Evolutionary conservation across 2,797 vertebrate genomes (phyloP).

Genomic region (Pristis pectinata): DNA sequence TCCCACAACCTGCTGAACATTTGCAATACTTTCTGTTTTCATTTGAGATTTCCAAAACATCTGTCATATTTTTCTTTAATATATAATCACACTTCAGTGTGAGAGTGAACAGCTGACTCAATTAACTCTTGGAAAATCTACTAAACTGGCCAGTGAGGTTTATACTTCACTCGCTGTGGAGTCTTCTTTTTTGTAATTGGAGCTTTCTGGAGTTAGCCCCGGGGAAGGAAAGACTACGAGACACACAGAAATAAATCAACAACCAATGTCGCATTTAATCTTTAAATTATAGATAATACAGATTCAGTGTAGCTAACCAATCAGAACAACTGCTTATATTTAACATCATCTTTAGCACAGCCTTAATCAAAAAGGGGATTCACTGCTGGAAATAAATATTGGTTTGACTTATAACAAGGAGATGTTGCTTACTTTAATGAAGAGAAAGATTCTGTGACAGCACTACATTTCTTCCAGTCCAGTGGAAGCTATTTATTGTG

Average conservation of each 20-base stretch:
- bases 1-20: too few relatives aligned
- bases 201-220: background rate
- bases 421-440: background rate
- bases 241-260: background rate
- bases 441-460: background rate
- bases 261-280: background rate
- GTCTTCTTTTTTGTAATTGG: background rate
- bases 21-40: too few relatives aligned
- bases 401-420: background rate
- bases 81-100: too few relatives aligned
- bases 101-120: too few relatives aligned
- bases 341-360: too few relatives aligned
- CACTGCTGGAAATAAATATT: background rate
- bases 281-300: conserved; percentile 6
- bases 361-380: background rate
- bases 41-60: too few relatives aligned
- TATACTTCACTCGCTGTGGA: background rate
- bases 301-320: background rate
- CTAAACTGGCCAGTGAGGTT: background rate
- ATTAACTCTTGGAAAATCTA: background rate
- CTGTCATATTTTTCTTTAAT: too few relatives aligned
- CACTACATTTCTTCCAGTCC: background rate
- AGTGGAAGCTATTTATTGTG: background rate
- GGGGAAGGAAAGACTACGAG: background rate
- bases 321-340: background rate